These are phyloP conservation scores for Catharus minimus DNA, from an alignment of 2,113 vertebrate species.

Conservation along the genomic window DNA sequence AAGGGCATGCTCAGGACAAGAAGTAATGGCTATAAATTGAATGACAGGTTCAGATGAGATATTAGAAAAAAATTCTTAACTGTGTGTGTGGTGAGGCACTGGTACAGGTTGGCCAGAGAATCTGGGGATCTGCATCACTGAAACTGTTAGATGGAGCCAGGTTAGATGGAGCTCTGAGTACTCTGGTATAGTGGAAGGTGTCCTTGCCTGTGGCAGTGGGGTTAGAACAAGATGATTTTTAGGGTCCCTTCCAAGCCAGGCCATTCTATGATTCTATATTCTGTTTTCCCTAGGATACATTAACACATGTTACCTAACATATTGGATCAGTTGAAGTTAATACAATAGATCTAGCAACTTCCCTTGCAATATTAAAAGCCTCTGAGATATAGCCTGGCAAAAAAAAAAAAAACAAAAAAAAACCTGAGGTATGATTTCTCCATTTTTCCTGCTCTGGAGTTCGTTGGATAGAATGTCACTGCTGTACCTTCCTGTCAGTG, in stretches of 20 bases:
- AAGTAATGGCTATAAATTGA: neutral
- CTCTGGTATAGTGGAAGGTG: neutral
- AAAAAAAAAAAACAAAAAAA: too few species aligned
- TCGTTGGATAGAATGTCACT: neutral
- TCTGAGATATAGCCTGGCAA: rapidly evolving
- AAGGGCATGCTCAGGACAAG: neutral
- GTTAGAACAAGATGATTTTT: neutral
- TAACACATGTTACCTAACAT: rapidly evolving
- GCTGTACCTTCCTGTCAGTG: neutral
- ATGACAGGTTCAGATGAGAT: neutral
- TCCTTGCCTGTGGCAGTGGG: too few species aligned
- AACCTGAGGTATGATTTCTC: neutral
- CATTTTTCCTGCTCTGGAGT: neutral
- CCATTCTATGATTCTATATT: neutral
- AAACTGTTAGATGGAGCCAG: neutral
- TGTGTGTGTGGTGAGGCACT: too few species aligned
- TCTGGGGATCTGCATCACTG: neutral
- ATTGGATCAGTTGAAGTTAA: neutral
- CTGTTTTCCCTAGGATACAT: neutral
- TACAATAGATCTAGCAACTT: neutral
- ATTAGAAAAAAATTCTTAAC: too few species aligned
- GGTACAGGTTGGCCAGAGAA: neutral
- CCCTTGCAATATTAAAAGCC: neutral
- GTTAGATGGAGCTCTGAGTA: neutral
- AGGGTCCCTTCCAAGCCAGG: neutral